Conservation (phyloP, 2,113 vertebrate species). For the Amblyornis subalaris region DNA sequence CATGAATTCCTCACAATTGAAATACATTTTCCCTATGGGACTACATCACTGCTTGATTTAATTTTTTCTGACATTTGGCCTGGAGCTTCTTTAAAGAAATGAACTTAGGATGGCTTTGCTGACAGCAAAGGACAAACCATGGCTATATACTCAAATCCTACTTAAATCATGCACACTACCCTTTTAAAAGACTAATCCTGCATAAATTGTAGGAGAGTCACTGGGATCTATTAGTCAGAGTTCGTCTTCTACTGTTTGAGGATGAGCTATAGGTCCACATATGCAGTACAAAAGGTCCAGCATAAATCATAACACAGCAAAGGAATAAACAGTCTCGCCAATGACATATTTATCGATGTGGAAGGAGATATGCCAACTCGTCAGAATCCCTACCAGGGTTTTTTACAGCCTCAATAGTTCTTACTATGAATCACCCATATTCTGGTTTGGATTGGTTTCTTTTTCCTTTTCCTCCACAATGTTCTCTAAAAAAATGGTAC, state of each 20-base stretch:
- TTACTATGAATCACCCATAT: not conserved
- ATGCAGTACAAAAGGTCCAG: constrained; percentile 7
- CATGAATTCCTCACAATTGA: constrained; percentile 60
- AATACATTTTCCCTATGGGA: constrained; percentile 56
- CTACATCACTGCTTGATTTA: constrained; percentile 59
- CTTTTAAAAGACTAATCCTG: constrained; percentile 34
- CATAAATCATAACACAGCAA: not conserved
- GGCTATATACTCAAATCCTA: not conserved
- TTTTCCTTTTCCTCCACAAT: not conserved
- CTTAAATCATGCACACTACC: constrained; percentile 33
- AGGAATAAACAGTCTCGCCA: constrained; percentile 9
- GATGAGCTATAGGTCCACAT: constrained; percentile 24
- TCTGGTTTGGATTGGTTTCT: not conserved
- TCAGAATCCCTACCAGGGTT: not conserved
- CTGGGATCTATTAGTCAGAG: constrained; percentile 6
- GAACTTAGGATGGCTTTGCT: constrained; percentile 52
- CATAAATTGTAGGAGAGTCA: constrained; percentile 1
- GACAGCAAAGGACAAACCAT: constrained; percentile 61
- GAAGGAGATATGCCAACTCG: constrained; percentile 9
- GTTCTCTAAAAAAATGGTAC: not conserved
- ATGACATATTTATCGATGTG: not conserved
- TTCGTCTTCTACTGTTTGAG: constrained; percentile 7
- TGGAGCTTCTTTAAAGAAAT: constrained; percentile 57
- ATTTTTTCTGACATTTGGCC: constrained; percentile 66
- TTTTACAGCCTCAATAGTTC: constrained; percentile 11